phyloP scores from a whole-genome alignment of 92 coral and sea anemone genomes.

The Muricea muricata region DNA sequence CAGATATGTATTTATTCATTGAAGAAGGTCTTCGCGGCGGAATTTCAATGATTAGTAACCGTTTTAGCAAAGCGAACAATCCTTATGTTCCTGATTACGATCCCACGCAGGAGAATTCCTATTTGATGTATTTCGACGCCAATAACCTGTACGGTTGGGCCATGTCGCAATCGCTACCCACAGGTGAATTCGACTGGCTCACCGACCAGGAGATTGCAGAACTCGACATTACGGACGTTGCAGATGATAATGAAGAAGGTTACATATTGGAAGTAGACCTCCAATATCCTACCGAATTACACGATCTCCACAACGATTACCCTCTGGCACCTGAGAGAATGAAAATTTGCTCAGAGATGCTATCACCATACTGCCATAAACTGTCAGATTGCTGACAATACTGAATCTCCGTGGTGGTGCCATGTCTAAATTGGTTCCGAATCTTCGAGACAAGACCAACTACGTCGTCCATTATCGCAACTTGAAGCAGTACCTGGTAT shows the following conservation, averaged over 20 bases:
- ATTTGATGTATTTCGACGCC: background rate
- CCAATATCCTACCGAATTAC: slow-evolving; percentile 10
- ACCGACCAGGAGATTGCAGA: slow-evolving; percentile 16
- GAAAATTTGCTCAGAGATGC: background rate
- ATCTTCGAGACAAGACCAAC: slow-evolving; percentile 5
- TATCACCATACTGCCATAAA: slow-evolving; percentile 20
- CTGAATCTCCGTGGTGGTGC: background rate
- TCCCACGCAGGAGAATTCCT: slow-evolving; percentile 5
- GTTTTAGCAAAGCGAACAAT: background rate
- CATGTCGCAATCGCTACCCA: background rate
- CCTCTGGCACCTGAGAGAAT: slow-evolving; percentile 38
- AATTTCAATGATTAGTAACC: background rate
- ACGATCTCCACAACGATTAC: slow-evolving; percentile 52
- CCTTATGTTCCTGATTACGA: slow-evolving; percentile 2
- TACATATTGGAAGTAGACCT: slow-evolving; percentile 27
- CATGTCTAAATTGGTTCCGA: slow-evolving; percentile 24
- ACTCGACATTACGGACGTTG: slow-evolving; percentile 18
- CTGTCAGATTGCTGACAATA: background rate
- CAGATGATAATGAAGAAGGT: slow-evolving; percentile 28
- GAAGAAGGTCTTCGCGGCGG: background rate
- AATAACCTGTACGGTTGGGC: slow-evolving; percentile 48
- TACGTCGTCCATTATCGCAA: slow-evolving; percentile 38
- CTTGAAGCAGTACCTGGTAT: slow-evolving; percentile 3
- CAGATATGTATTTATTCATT: slow-evolving; percentile 16
- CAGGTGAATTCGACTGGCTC: slow-evolving; percentile 31